Conservation (phyloP, 2,888 invertebrate genomes). For the Lordiphosa andalusiaca region DNA sequence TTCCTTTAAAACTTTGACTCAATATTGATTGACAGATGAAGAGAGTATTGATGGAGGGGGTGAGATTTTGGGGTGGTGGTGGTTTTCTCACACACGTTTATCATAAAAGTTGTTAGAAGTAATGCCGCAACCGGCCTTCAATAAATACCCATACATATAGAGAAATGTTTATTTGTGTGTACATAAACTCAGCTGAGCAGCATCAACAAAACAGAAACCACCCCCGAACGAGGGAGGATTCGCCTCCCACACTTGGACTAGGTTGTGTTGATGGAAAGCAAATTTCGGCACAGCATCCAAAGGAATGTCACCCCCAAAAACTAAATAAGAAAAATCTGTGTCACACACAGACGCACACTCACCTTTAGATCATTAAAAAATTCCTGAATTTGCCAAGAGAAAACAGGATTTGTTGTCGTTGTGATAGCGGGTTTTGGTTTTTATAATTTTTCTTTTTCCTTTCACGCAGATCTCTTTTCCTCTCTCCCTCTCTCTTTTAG, state of each 20-base stretch:
- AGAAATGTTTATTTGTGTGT: too few relatives aligned
- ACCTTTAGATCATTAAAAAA: slow-evolving; percentile 11
- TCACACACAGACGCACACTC: slow-evolving; percentile 23
- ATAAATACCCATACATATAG: too few relatives aligned
- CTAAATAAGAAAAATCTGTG: slow-evolving; percentile 49
- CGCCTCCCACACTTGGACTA: neutral
- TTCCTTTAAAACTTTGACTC: too few relatives aligned
- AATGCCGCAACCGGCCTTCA: too few relatives aligned
- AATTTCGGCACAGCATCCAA: slow-evolving; percentile 47
- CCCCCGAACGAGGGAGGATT: slow-evolving; percentile 26
- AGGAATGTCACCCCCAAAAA: slow-evolving; percentile 49
- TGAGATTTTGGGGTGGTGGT: too few relatives aligned
- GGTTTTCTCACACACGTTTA: too few relatives aligned
- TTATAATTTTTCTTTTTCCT: neutral
- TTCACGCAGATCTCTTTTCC: slow-evolving; percentile 9
- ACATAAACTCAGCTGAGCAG: slow-evolving; percentile 16
- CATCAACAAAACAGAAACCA: slow-evolving; percentile 36
- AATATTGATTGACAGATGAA: too few relatives aligned
- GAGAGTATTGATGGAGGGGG: too few relatives aligned
- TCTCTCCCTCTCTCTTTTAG: neutral
- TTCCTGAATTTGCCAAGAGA: slow-evolving; percentile 1
- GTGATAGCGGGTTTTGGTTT: neutral
- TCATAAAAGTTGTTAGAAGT: too few relatives aligned
- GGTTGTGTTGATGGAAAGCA: slow-evolving; percentile 12
- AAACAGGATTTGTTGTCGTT: neutral